Conservation (phyloP, 2,797 vertebrate genomes). For the Acipenser ruthenus region DNA sequence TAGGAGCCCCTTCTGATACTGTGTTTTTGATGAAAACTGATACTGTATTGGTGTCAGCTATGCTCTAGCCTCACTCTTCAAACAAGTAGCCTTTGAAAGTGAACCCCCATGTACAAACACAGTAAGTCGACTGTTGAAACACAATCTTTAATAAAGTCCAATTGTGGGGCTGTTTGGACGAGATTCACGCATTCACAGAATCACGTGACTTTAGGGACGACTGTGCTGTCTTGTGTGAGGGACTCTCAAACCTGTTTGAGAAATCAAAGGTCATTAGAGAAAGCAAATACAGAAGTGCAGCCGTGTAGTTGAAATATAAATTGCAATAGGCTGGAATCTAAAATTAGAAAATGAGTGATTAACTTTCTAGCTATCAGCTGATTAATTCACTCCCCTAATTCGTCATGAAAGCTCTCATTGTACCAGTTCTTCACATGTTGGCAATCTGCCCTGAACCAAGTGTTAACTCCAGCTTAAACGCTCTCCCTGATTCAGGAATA, state of each 20-base stretch:
- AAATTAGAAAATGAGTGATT: constrained; percentile 46
- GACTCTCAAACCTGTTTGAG: constrained; percentile 7
- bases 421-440: constrained; percentile 9
- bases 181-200: constrained; percentile 1
- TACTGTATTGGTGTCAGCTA: constrained; percentile 10
- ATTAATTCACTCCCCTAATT: constrained; percentile 40
- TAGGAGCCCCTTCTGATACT: constrained; percentile 16
- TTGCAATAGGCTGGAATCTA: constrained; percentile 26
- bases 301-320: constrained; percentile 33
- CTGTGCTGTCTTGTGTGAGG: constrained; percentile 3
- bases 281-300: constrained; percentile 7
- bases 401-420: constrained; percentile 19
- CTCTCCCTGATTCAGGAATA: neutral
- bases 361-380: constrained; percentile 32
- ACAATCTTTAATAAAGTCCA: constrained; percentile 13
- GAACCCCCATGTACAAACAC: constrained; percentile 18
- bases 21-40: constrained; percentile 25
- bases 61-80: constrained; percentile 18
- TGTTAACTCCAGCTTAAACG: constrained; percentile 13
- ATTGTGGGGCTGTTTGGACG: constrained; percentile 1
- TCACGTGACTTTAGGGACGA: neutral
- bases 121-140: constrained; percentile 16
- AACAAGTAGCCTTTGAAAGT: constrained; percentile 24
- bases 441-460: constrained; percentile 10
- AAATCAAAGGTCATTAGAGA: constrained; percentile 9